These are phyloP conservation scores for Dilophus febrilis DNA, from an alignment of 2,888 invertebrate species.

Conservation along the genomic window DNA sequence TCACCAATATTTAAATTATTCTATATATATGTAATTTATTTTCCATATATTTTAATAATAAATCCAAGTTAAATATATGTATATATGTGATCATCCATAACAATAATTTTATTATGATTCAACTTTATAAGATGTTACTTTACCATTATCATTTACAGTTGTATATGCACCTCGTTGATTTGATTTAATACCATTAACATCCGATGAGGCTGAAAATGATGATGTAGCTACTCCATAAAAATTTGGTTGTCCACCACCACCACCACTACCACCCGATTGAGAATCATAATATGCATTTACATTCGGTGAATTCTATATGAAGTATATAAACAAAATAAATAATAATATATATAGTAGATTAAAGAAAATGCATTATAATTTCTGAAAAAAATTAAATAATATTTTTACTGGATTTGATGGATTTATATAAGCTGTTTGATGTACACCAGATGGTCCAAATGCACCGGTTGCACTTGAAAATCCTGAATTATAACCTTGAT, in stretches of 20 bases:
- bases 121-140: constrained; percentile 38
- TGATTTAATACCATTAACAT: constrained; percentile 40
- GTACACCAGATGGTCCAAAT: constrained; percentile 35
- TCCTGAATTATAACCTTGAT: constrained; percentile 19
- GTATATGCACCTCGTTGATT: constrained; percentile 42
- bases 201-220: constrained; percentile 39
- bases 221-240: constrained; percentile 42
- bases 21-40: too few relatives aligned
- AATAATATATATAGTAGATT: not conserved
- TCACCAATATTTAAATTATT: too few relatives aligned
- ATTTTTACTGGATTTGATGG: constrained; percentile 43
- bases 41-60: too few relatives aligned
- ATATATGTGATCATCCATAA: too few relatives aligned
- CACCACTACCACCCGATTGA: constrained; percentile 10
- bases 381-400: not conserved
- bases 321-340: too few relatives aligned
- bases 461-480: constrained; percentile 37
- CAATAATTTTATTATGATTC: constrained; percentile 30
- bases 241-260: constrained; percentile 20
- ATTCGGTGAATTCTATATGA: constrained; percentile 35
- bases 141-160: constrained; percentile 56
- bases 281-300: constrained; percentile 29
- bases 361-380: not conserved
- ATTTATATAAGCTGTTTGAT: constrained; percentile 39
- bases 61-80: too few relatives aligned